Evolutionary conservation across 2,888 invertebrate species (phyloP), one percentile per base, ranked within the genome.

Genomic region (Calameuta filiformis): DNA sequence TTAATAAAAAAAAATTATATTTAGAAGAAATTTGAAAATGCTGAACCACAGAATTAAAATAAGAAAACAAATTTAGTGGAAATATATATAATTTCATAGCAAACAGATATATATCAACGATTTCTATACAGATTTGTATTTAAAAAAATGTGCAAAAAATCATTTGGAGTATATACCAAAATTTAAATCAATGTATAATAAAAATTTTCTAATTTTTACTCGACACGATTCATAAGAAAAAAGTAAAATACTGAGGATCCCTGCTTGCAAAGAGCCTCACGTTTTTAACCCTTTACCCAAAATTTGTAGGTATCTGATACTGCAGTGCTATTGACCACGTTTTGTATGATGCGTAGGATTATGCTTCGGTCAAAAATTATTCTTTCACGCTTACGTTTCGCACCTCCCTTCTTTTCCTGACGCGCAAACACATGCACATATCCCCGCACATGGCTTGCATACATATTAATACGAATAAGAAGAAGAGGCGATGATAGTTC

Each of bases 211-310:
- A 23, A 15, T 4, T 56, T 23, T 56, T 56, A 23, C 23, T 56
- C 23, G 4, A 56, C 9, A 56, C 40, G 23, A 40, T 40, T 40
- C 15, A 6, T 23, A 56, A 56, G 23, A 9, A 6, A 56, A 23
- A 23, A 56, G 2, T 56, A 15, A 56, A 56, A 15, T 31, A 31
- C 31, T 71, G 71, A 71, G 71, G 1, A 71, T 34, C 71, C 34
- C 31, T 35, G 37, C 35, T 30, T 37, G 40, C 35, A 74, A 74
- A 74, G 35, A 74, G 74, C 37, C 15, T 34, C 37, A 31, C 69
- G 74, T 75, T 77, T 77, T 77, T 68, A 77, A 77, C 77, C 74
- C 74, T 69, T 75, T 75, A 34, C 33, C 30, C 0, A 33, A 71
- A 71, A 34, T 71, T 71, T 71, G 71, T 71, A 71, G 71, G 33